Evolutionary conservation across 1,140 invertebrate genomes (phyloP).

Genomic region (Pseudachorutes palmiensis): DNA sequence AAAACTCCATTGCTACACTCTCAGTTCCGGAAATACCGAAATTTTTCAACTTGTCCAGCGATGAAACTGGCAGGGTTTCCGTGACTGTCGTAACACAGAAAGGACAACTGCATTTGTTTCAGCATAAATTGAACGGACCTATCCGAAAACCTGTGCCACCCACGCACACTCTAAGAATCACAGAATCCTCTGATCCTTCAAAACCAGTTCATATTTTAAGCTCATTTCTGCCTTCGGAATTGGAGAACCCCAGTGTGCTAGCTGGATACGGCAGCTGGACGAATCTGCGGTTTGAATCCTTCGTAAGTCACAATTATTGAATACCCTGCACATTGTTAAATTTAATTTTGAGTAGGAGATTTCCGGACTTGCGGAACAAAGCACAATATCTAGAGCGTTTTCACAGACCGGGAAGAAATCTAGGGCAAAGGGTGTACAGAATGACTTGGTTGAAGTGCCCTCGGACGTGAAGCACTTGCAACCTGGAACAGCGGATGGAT

Average conservation of each 20-base stretch:
- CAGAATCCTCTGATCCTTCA: slow-evolving; percentile 47
- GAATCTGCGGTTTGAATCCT: slow-evolving; percentile 28
- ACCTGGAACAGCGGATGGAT: slow-evolving; percentile 13
- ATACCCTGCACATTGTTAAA: not conserved
- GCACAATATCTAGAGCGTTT: slow-evolving; percentile 21
- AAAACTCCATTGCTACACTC: slow-evolving; percentile 39
- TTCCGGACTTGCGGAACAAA: not conserved
- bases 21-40: slow-evolving; percentile 23
- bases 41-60: slow-evolving; percentile 50
- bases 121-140: slow-evolving; percentile 62
- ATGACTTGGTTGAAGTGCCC: slow-evolving; percentile 23
- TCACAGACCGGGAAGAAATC: slow-evolving; percentile 15
- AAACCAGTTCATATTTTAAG: slow-evolving; percentile 51
- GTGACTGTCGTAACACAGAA: slow-evolving; percentile 57
- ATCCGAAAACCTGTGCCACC: slow-evolving; percentile 61
- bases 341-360: slow-evolving; percentile 10
- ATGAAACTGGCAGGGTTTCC: slow-evolving; percentile 53
- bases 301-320: slow-evolving; percentile 12
- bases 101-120: slow-evolving; percentile 67
- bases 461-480: slow-evolving; percentile 34
- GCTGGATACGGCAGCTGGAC: slow-evolving; percentile 30
- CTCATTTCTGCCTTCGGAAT: slow-evolving; percentile 44
- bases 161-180: slow-evolving; percentile 58
- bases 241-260: slow-evolving; percentile 37
- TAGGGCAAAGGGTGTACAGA: slow-evolving; percentile 8